phyloP scores from a whole-genome alignment of 2,888 invertebrate genomes.

The Ichneumon xanthorius region DNA sequence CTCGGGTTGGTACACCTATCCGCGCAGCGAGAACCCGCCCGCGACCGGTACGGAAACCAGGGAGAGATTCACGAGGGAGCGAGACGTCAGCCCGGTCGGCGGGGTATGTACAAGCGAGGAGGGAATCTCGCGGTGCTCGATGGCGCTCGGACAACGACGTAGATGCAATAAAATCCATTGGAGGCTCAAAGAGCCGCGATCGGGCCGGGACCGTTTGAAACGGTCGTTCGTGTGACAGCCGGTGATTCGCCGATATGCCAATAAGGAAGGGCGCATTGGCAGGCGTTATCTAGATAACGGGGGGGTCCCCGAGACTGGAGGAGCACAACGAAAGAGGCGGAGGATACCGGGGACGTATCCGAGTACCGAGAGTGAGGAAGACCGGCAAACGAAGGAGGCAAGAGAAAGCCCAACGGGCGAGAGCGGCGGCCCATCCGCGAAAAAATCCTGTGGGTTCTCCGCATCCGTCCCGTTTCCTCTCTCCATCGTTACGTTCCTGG shows the following conservation, averaged over 20 bases:
- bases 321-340: slow-evolving; percentile 26
- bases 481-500: neutral
- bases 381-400: neutral
- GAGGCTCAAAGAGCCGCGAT: slow-evolving; percentile 69
- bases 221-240: slow-evolving; percentile 70
- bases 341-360: slow-evolving; percentile 23
- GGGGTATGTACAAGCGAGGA: slow-evolving; percentile 24
- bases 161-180: slow-evolving; percentile 70
- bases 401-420: neutral
- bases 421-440: neutral
- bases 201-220: slow-evolving; percentile 62
- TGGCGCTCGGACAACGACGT: slow-evolving; percentile 54
- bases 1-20: slow-evolving; percentile 1
- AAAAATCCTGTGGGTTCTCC: slow-evolving; percentile 24
- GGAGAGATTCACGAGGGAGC: slow-evolving; percentile 38
- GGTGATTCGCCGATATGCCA: slow-evolving; percentile 77
- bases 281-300: slow-evolving; percentile 67
- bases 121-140: slow-evolving; percentile 15
- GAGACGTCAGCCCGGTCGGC: slow-evolving; percentile 27
- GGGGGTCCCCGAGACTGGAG: slow-evolving; percentile 19
- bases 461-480: slow-evolving; percentile 2
- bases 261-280: slow-evolving; percentile 74
- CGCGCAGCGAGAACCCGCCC: slow-evolving; percentile 13
- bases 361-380: neutral
- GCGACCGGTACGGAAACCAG: slow-evolving; percentile 24